Conservation (phyloP, 2,113 vertebrate genomes). For the Nycticorax nycticorax region DNA sequence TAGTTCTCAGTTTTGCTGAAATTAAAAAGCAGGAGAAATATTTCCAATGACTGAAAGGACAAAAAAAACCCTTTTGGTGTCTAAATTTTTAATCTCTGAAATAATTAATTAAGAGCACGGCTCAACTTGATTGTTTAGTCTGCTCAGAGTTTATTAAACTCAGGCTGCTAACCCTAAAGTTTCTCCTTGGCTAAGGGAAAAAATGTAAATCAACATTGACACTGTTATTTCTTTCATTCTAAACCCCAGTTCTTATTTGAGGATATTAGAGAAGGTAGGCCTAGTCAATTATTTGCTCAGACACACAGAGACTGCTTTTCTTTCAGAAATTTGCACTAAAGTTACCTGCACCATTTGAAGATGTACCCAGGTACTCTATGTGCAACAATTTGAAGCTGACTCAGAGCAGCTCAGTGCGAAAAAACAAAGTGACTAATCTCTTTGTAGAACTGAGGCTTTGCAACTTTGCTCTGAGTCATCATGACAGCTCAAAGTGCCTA, state of each 20-base stretch:
- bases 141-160: background rate
- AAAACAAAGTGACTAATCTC: slow-evolving; percentile 63
- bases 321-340: background rate
- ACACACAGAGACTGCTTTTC: background rate
- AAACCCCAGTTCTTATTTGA: background rate
- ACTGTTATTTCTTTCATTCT: background rate
- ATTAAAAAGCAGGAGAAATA: background rate
- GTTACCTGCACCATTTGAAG: slow-evolving; percentile 20
- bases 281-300: background rate
- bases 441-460: slow-evolving; percentile 25
- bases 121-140: background rate
- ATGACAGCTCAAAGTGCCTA: slow-evolving; percentile 26
- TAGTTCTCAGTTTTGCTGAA: background rate
- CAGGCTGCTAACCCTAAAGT: background rate
- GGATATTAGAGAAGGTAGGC: background rate
- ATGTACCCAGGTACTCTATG: background rate
- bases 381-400: slow-evolving; percentile 38
- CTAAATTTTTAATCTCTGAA: background rate
- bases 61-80: background rate
- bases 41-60: background rate
- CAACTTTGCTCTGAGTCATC: slow-evolving; percentile 57
- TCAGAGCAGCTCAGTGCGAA: slow-evolving; percentile 43
- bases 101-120: background rate
- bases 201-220: background rate
- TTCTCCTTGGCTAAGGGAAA: background rate